phyloP scores from a whole-genome alignment of 1,140 invertebrate genomes.

The Cyclargus thomasi region DNA sequence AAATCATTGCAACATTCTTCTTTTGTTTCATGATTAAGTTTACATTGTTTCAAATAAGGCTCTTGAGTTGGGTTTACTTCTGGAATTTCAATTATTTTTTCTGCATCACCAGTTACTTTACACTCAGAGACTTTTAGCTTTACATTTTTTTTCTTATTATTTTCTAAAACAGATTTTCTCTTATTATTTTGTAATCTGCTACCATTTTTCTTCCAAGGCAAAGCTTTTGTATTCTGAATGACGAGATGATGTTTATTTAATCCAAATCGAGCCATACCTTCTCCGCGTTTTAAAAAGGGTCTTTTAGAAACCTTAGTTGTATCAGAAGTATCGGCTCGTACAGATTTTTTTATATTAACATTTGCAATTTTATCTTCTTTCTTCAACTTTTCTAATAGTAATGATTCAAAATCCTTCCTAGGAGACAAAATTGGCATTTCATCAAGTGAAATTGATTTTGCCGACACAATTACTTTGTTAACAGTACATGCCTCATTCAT shows the following conservation, averaged over 20 bases:
- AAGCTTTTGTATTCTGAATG: conserved; percentile 59
- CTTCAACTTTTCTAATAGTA: conserved; percentile 54
- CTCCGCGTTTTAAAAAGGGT: conserved; percentile 54
- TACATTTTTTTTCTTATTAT: conserved; percentile 21
- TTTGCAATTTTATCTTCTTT: conserved; percentile 32
- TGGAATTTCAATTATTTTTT: background rate
- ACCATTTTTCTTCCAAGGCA: conserved; percentile 54
- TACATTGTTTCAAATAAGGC: background rate
- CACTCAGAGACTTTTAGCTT: background rate
- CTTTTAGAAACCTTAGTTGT: conserved; percentile 30
- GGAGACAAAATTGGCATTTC: conserved; percentile 65
- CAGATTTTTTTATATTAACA: conserved; percentile 24
- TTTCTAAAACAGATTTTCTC: background rate
- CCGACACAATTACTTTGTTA: conserved; percentile 6
- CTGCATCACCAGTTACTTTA: background rate
- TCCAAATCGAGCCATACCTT: conserved; percentile 60
- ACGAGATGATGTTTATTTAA: conserved; percentile 50
- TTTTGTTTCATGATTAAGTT: background rate
- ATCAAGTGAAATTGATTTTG: conserved; percentile 58
- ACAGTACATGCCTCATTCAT: background rate
- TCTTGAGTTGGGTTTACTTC: background rate
- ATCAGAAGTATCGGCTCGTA: conserved; percentile 9
- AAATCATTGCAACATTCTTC: background rate
- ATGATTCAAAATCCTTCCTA: conserved; percentile 59
- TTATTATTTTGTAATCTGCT: conserved; percentile 15